phyloP scores from a whole-genome alignment of 2,888 invertebrate species.

The Drosophila helvetica region DNA sequence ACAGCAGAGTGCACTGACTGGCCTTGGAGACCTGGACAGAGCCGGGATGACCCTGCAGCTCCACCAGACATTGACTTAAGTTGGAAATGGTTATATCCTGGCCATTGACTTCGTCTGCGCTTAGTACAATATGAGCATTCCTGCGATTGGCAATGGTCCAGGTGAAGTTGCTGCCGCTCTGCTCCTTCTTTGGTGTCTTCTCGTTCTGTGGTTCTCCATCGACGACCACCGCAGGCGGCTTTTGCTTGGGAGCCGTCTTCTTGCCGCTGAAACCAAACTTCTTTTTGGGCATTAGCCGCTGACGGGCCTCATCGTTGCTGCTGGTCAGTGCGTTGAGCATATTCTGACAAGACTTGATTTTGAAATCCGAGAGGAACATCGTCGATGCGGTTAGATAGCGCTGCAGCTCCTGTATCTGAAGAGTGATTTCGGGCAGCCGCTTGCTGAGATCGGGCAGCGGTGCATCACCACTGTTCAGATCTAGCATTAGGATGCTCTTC shows the following conservation, averaged over 20 bases:
- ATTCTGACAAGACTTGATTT: conserved; percentile 91
- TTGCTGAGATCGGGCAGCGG: conserved; percentile 82
- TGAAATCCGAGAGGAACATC: conserved; percentile 91
- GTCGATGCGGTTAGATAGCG: conserved; percentile 92
- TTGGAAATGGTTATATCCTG: conserved; percentile 91
- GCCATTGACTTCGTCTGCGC: conserved; percentile 87
- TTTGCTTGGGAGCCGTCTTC: conserved; percentile 83
- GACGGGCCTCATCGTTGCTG: conserved; percentile 89
- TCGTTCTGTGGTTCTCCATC: conserved; percentile 39
- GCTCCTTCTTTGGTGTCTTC: conserved; percentile 13
- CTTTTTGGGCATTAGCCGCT: conserved; percentile 90
- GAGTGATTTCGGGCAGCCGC: conserved; percentile 89
- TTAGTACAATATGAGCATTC: conserved; percentile 87
- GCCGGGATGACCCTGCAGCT: conserved; percentile 92
- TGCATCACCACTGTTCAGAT: conserved; percentile 63
- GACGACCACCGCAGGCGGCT: conserved; percentile 28
- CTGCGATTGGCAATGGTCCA: conserved; percentile 84
- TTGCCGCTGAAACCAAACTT: conserved; percentile 94
- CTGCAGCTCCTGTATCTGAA: conserved; percentile 90
- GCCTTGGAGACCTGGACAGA: conserved; percentile 93
- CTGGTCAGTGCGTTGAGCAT: conserved; percentile 88
- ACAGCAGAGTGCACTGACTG: conserved; percentile 90
- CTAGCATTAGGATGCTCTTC: conserved; percentile 86
- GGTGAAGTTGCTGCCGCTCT: conserved; percentile 51
- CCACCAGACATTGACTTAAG: conserved; percentile 90